phyloP scores from a whole-genome alignment of 2,888 invertebrate genomes.

The Omphaloscelis lunosa region DNA sequence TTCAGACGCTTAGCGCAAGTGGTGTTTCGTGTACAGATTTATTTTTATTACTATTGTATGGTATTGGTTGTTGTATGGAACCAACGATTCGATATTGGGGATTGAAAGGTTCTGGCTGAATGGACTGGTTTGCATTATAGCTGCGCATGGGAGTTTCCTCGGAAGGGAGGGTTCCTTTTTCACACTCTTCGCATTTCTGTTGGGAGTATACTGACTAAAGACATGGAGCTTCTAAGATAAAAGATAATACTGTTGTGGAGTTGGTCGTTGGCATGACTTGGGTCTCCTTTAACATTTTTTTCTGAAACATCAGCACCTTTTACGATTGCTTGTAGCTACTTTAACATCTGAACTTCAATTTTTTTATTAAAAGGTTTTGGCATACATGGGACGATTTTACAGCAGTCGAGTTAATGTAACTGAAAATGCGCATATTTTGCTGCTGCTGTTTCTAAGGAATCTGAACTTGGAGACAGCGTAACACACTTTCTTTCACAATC shows the following conservation, averaged over 20 bases:
- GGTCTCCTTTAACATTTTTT: not conserved
- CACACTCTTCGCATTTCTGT: not conserved
- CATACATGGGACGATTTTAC: not conserved
- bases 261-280: not conserved
- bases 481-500: not conserved
- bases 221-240: not conserved
- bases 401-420: not conserved
- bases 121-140: not conserved
- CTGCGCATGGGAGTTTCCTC: not conserved
- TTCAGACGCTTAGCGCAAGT: constrained; percentile 32
- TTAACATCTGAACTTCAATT: no score
- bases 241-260: not conserved
- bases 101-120: not conserved
- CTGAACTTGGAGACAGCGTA: not conserved
- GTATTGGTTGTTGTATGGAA: not conserved
- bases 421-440: not conserved
- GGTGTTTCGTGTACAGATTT: constrained; percentile 33
- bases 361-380: not conserved
- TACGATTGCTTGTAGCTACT: not conserved
- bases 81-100: not conserved
- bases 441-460: not conserved
- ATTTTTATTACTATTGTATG: constrained; percentile 36
- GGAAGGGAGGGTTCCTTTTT: no score
- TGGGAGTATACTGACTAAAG: not conserved
- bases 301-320: not conserved